These are phyloP conservation scores for Crioceris asparagi DNA, from an alignment of 2,888 invertebrate genomes.

Conservation along the genomic window DNA sequence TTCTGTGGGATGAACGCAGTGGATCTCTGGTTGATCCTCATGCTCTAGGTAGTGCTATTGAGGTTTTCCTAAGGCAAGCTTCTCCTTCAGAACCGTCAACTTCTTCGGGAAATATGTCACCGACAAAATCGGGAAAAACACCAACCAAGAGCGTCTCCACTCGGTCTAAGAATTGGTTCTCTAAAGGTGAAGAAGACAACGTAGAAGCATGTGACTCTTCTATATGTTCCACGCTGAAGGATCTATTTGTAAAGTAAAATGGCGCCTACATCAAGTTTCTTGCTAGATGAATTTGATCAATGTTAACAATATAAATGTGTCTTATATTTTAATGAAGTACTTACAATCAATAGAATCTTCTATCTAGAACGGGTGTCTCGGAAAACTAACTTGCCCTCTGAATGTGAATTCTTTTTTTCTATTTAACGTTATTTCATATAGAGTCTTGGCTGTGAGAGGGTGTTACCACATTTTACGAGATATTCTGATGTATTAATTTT, in stretches of 20 bases:
- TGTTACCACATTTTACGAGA: no score
- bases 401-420: no score
- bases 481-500: no score
- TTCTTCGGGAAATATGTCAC: constrained; percentile 8
- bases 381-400: no score
- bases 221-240: constrained; percentile 73
- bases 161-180: constrained; percentile 43
- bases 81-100: constrained; percentile 38
- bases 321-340: constrained; percentile 1
- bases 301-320: constrained; percentile 3
- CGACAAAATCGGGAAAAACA: no score
- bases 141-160: constrained; percentile 24
- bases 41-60: constrained; percentile 72
- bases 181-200: constrained; percentile 54
- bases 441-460: no score
- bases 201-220: constrained; percentile 66
- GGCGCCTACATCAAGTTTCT: constrained; percentile 1
- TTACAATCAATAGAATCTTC: not conserved
- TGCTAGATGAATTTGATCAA: not conserved
- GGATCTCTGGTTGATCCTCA: constrained; percentile 72
- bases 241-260: constrained; percentile 73
- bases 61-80: constrained; percentile 62
- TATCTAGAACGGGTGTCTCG: no score
- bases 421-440: no score
- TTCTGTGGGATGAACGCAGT: constrained; percentile 65